Evolutionary conservation across 2,888 invertebrate species (phyloP).

Genomic region (Sesamia inferens): DNA sequence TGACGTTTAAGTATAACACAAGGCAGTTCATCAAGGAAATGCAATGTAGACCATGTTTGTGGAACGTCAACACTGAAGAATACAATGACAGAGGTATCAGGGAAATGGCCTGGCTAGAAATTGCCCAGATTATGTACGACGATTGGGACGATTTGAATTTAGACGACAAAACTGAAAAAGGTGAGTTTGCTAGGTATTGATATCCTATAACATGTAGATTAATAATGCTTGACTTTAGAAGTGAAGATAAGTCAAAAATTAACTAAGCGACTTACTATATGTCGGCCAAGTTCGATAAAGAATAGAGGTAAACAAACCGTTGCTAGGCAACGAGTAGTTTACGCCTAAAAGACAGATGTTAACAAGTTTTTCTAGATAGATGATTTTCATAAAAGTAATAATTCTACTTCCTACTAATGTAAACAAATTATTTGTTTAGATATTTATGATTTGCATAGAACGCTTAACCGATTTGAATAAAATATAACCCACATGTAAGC

Average conservation of each 20-base stretch:
- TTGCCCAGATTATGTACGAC: constrained; percentile 55
- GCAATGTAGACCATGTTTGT: constrained; percentile 59
- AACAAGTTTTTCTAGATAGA: too few relatives aligned
- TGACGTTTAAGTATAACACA: constrained; percentile 55
- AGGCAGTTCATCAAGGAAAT: constrained; percentile 59
- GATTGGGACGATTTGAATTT: constrained; percentile 57
- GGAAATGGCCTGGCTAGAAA: constrained; percentile 58
- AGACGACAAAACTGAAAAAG: constrained; percentile 54
- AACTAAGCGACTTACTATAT: neutral
- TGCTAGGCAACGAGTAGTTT: too few relatives aligned
- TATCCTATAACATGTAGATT: neutral
- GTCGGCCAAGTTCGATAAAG: too few relatives aligned
- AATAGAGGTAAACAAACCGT: too few relatives aligned
- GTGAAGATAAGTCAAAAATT: neutral
- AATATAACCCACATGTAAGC: too few relatives aligned
- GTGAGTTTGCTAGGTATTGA: constrained; percentile 44
- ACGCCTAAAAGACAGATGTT: too few relatives aligned
- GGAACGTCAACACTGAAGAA: constrained; percentile 55
- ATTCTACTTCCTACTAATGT: too few relatives aligned
- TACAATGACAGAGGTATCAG: constrained; percentile 57
- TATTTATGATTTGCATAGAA: too few relatives aligned
- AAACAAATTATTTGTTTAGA: too few relatives aligned
- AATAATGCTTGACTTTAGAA: neutral
- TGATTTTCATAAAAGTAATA: too few relatives aligned
- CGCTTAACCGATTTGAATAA: too few relatives aligned